Conservation (phyloP, 2,888 invertebrate species). For the Octonoba sinensis region DNA sequence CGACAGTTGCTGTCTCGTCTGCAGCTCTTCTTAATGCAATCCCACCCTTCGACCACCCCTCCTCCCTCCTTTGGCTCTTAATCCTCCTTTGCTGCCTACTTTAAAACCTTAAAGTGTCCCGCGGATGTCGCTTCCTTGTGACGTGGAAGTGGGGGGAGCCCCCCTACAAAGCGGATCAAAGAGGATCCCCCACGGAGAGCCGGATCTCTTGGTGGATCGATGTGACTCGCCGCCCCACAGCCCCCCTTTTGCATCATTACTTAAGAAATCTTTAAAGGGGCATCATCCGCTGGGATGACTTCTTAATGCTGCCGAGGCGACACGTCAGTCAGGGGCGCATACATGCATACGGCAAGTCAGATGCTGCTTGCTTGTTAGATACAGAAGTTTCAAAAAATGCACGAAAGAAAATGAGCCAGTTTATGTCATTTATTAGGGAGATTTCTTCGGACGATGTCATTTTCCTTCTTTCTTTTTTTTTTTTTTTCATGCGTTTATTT, state of each 20-base stretch:
- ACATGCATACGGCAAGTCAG: conserved; percentile 19
- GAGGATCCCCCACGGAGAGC: conserved; percentile 31
- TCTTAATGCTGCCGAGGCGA: conserved; percentile 57
- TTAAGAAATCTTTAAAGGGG: conserved; percentile 61
- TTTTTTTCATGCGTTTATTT: too few species aligned
- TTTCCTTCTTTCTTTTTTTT: too few species aligned
- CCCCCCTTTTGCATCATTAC: conserved; percentile 47
- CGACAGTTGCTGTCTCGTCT: conserved; percentile 49
- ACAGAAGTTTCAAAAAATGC: neutral
- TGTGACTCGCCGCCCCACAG: conserved; percentile 38
- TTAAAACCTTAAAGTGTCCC: conserved; percentile 63
- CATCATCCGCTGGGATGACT: conserved; percentile 50
- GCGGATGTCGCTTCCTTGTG: conserved; percentile 52
- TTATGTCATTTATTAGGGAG: conserved; percentile 24
- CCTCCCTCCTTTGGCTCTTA: conserved; percentile 21
- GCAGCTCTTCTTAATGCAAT: conserved; percentile 47
- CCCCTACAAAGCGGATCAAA: conserved; percentile 54
- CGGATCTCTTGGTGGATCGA: conserved; percentile 27
- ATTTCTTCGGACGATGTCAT: neutral
- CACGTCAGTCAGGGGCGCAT: conserved; percentile 44
- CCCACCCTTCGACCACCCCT: conserved; percentile 34
- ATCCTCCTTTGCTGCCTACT: conserved; percentile 58
- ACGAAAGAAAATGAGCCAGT: conserved; percentile 18
- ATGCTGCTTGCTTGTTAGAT: conserved; percentile 3
- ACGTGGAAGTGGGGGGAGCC: conserved; percentile 22